phyloP scores from a whole-genome alignment of 2,888 invertebrate genomes.

The Chalcis sispes region DNA sequence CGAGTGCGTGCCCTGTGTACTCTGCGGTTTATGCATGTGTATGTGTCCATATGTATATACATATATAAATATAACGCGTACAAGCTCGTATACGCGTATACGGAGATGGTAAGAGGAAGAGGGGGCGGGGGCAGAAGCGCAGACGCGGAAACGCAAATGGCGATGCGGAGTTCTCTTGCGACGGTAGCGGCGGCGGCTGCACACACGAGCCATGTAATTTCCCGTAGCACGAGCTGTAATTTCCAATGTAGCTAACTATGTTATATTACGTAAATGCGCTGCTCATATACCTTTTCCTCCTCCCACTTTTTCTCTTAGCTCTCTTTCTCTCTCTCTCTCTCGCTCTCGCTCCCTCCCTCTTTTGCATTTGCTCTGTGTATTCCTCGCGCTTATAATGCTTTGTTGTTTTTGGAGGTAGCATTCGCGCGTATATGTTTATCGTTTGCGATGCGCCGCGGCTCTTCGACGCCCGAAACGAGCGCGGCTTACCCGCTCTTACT shows the following conservation, averaged over 20 bases:
- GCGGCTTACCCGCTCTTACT: too few species aligned
- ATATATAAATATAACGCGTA: too few species aligned
- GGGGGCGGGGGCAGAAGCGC: not conserved
- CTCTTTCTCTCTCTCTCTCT: slow-evolving; percentile 12
- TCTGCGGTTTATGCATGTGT: too few species aligned
- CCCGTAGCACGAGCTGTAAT: slow-evolving; percentile 65
- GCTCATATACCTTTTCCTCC: slow-evolving; percentile 43
- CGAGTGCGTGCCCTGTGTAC: too few species aligned
- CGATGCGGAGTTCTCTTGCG: slow-evolving; percentile 47
- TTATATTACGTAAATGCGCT: slow-evolving; percentile 61
- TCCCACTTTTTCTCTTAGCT: not conserved
- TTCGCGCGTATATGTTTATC: too few species aligned
- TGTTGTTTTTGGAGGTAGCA: too few species aligned
- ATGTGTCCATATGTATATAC: too few species aligned
- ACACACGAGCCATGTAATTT: slow-evolving; percentile 63
- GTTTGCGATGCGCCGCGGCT: too few species aligned
- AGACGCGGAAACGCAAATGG: slow-evolving; percentile 54
- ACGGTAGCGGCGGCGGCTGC: slow-evolving; percentile 12
- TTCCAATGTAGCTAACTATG: slow-evolving; percentile 63
- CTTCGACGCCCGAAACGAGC: too few species aligned
- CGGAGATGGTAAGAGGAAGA: not conserved
- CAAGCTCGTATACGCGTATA: not conserved
- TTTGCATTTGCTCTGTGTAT: too few species aligned
- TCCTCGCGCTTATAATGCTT: too few species aligned
- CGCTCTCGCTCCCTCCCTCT: slow-evolving; percentile 18